These are phyloP conservation scores for Raja brachyura DNA, from an alignment of 2,113 vertebrate genomes.

Conservation along the genomic window DNA sequence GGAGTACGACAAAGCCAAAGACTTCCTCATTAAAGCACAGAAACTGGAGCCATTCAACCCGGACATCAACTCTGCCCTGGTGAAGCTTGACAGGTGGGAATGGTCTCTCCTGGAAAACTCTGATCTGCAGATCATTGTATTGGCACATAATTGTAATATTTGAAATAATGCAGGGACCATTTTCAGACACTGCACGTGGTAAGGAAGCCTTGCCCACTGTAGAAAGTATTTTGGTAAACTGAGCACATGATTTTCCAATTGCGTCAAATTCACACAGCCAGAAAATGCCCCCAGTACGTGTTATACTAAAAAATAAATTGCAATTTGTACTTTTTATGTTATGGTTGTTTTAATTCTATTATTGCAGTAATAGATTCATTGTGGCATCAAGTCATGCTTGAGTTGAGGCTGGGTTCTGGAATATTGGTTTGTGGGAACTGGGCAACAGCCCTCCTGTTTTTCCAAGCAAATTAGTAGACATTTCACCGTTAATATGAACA, in stretches of 20 bases:
- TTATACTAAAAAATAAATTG: neutral
- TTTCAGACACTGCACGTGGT: neutral
- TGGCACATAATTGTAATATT: neutral
- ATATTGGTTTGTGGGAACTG: no score
- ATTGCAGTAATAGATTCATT: no score
- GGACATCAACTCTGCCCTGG: conserved; percentile 78
- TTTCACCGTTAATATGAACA: neutral
- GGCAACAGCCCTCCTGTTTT: neutral
- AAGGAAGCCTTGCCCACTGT: neutral
- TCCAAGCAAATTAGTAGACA: neutral
- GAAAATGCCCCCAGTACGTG: neutral
- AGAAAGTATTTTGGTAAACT: neutral
- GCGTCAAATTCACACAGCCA: no score
- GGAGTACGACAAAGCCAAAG: conserved; percentile 69
- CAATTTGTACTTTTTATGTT: neutral
- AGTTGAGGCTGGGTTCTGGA: no score
- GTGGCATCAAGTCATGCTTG: no score
- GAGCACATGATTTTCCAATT: neutral
- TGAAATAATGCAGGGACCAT: neutral
- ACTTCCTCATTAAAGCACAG: conserved; percentile 72
- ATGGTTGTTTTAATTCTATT: neutral
- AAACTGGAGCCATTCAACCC: conserved; percentile 69
- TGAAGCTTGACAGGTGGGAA: conserved; percentile 67
- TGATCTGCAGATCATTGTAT: neutral
- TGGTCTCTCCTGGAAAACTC: neutral